Evolutionary conservation across 2,888 invertebrate species (phyloP).

Genomic region (Endotricha flammealis): DNA sequence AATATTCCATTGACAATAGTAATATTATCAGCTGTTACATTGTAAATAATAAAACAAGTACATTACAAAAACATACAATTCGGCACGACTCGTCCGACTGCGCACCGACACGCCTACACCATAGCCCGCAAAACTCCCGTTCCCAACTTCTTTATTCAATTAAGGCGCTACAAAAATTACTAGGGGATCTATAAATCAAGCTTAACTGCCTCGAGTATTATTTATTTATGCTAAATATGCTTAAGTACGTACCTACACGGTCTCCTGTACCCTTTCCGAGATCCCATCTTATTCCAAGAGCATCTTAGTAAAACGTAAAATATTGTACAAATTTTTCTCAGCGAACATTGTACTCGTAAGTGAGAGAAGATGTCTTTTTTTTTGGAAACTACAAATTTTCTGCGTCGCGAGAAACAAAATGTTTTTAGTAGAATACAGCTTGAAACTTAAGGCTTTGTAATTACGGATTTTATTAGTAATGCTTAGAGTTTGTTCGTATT

Average conservation of each 20-base stretch:
- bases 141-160: conserved; percentile 56
- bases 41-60: too few species aligned
- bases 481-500: too few species aligned
- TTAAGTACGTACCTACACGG: conserved; percentile 40
- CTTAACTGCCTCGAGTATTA: conserved; percentile 55
- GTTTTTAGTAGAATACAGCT: too few species aligned
- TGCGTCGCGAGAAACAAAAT: not conserved
- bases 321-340: not conserved
- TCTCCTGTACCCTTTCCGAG: conserved; percentile 34
- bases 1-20: too few species aligned
- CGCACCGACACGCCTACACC: not conserved
- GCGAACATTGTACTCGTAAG: not conserved
- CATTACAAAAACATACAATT: not conserved
- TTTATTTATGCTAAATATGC: conserved; percentile 64
- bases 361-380: not conserved
- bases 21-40: too few species aligned
- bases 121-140: conserved; percentile 7
- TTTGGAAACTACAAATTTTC: not conserved
- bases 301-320: conserved; percentile 3
- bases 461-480: too few species aligned
- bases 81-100: not conserved
- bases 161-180: conserved; percentile 57
- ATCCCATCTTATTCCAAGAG: conserved; percentile 1
- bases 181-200: conserved; percentile 50
- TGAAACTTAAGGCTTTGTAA: too few species aligned